Evolutionary conservation across 2,888 invertebrate genomes (phyloP).

Genomic region (Athalia circularis): DNA sequence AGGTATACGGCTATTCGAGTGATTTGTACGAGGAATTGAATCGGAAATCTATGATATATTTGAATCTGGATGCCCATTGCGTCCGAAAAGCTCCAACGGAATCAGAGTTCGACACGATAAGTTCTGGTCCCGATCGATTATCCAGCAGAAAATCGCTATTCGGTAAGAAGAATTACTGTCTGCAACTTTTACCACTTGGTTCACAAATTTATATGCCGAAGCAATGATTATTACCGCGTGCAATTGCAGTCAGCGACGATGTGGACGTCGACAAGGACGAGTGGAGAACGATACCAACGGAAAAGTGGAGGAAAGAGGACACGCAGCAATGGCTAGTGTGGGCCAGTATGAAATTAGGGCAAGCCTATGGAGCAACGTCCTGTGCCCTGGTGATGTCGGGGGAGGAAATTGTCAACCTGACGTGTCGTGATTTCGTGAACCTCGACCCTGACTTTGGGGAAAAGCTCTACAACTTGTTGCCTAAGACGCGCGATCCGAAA

Average conservation of each 20-base stretch:
- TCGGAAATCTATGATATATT: too few relatives aligned
- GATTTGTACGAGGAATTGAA: too few relatives aligned
- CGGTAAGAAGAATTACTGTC: too few relatives aligned
- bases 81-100: too few relatives aligned
- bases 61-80: too few relatives aligned
- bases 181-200: too few relatives aligned
- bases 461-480: constrained; percentile 65
- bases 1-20: too few relatives aligned
- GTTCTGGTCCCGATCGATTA: too few relatives aligned
- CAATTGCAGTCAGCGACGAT: not conserved
- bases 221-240: not conserved
- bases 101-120: too few relatives aligned
- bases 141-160: not conserved
- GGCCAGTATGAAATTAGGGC: not conserved
- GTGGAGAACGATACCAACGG: constrained; percentile 12
- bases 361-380: not conserved
- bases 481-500: constrained; percentile 61
- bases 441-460: constrained; percentile 67
- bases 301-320: not conserved
- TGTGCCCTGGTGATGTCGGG: constrained; percentile 60
- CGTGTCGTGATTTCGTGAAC: constrained; percentile 64
- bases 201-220: not conserved
- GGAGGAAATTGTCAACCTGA: constrained; percentile 62
- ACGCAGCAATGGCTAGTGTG: constrained; percentile 11
- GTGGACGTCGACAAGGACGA: constrained; percentile 7